Base-by-base conservation (phyloP, 2,113 vertebrate genomes). In the Toxostoma redivivum region DNA sequence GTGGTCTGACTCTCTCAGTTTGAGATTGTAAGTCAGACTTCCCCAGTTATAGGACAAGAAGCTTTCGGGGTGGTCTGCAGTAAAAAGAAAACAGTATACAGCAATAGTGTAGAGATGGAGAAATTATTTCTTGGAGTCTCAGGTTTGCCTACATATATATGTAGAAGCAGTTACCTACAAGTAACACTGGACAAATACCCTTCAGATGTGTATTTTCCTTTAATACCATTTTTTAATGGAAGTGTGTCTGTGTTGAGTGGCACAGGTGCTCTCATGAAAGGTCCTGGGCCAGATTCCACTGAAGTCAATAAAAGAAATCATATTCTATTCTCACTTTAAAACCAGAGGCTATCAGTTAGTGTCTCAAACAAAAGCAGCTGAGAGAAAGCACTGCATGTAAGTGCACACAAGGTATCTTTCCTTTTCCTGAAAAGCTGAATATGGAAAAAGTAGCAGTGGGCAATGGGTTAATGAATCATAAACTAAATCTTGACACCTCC, bases 401-500 rank as follows among this genome's bases (percentile, higher is more conserved):
- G 82, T 22, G 31, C 24, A 57, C 15, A 51, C 11, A 70, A 45
- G 16, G 15, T 51, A 78, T 47, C 53, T 92, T 91, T 72, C 40
- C 25, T 73, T 90, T 91, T 54, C 71, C 37, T 77, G 51, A 88
- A 90, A 20, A 95, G 37, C 60, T 94, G 70, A 91, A 85, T 89
- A 65, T 53, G n/a, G 81, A 72, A 81, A 86, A 86, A 93, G 37
- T 61, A 77, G 48, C 69, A 78, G 86, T 56, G 91, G 37, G 57
- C 50, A 78, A 80, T 35, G 45, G 69, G 90, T 95, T 96, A 92
- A 94, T 56, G 86, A 95, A 81, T 96, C 86, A 76, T 87, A 87
- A 81, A 96, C 47, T 71, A 78, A 61, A 70, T 72, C 56, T 51
- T 84, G 69, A 85, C 94, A 84, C 51, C 31, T 67, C 70, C 48